Evolutionary conservation across 2,113 vertebrate species (phyloP), one percentile per base, ranked within the genome.

Genomic region (Sisor rabdophorus): DNA sequence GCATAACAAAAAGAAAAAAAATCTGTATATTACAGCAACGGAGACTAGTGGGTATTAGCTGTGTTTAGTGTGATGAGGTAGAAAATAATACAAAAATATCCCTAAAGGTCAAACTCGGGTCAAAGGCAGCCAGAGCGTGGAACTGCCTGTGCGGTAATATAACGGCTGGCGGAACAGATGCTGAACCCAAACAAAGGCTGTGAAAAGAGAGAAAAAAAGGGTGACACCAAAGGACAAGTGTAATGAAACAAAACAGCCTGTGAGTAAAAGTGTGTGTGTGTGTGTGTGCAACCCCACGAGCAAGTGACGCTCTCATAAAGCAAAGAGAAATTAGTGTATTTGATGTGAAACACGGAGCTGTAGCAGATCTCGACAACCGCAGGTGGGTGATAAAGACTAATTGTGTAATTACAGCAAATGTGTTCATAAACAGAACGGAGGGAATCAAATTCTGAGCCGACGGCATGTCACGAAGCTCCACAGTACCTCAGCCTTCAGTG

Each of bases 371-470:
- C 85, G 79, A 86, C 87, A 90, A 89, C 89, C 89, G 91, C 89
- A 91, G 92, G 92, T 91, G 92, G 92, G 90, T 91, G 89, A 92
- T 91, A 91, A 91, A 89, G 86, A 84, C 87, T 92, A 92, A 91
- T 92, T 91, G 89, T 89, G 89, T 91, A 93, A 93, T 93, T 92
- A 93, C 91, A 91, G 89, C 84, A 90, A 90, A 91, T 88, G 90
- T 89, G 92, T 90, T 92, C 90, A 90, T 90, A 89, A 92, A 90
- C 90, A 89, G 81, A 87, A 88, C 87, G 86, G 86, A 87, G 88
- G 89, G 91, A 91, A 90, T 89, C 87, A 78, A 74, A 84, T 82
- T 87, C 82, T 55, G 44, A 77, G 86, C 87, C 87, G 80, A 83
- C 1, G 26, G 44, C 32, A 68, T 50, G 26, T 36, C 64, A 77